These are phyloP conservation scores for Silurus asotus DNA, from an alignment of 2,113 vertebrate species.

Conservation along the genomic window DNA sequence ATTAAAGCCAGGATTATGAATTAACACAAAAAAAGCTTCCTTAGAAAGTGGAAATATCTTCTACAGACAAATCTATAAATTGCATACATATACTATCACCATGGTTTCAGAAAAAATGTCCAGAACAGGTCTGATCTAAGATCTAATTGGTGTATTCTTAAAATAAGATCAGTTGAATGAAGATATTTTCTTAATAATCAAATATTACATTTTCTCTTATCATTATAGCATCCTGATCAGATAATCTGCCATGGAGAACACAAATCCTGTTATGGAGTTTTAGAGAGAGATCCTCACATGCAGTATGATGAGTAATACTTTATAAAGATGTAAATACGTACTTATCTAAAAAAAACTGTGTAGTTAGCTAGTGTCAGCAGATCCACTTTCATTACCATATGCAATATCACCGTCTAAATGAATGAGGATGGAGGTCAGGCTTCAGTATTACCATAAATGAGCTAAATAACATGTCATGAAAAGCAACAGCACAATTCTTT, in stretches of 20 bases:
- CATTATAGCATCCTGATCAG: background rate
- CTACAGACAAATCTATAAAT: too few species aligned
- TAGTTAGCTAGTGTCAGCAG: background rate
- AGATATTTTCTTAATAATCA: too few species aligned
- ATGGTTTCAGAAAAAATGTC: too few species aligned
- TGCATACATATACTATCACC: too few species aligned
- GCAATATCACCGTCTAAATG: background rate
- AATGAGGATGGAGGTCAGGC: background rate
- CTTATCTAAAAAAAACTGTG: background rate
- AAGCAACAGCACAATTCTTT: background rate
- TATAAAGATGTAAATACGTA: background rate
- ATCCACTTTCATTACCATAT: background rate
- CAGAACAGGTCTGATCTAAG: too few species aligned
- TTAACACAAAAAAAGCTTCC: too few species aligned
- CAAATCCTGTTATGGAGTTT: background rate
- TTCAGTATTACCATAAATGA: background rate
- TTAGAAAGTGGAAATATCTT: too few species aligned
- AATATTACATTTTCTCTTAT: background rate
- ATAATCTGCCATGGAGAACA: background rate
- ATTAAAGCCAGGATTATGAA: background rate
- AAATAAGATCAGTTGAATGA: too few species aligned
- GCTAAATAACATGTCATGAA: background rate
- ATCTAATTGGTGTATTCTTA: too few species aligned
- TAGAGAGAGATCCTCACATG: background rate
- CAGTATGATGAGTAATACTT: background rate